Evolutionary conservation across 1,140 invertebrate genomes (phyloP).

Genomic region (Microplitis demolitor): DNA sequence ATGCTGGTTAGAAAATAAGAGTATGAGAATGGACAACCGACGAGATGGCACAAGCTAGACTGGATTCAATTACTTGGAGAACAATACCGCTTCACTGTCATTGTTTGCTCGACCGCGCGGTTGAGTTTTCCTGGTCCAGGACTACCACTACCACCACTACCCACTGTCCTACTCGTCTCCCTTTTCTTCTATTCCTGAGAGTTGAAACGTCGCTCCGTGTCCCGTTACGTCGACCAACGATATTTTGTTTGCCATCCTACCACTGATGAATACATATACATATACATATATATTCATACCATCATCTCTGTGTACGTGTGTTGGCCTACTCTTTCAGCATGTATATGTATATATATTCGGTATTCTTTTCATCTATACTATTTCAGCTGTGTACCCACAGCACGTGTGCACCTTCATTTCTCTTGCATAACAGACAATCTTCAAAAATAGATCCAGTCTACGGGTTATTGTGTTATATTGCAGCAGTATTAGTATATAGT

Average conservation of each 20-base stretch:
- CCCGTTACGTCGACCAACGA: slow-evolving; percentile 44
- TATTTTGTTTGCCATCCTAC: slow-evolving; percentile 58
- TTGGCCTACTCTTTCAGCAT: background rate
- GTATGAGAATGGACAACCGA: slow-evolving; percentile 25
- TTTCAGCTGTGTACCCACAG: slow-evolving; percentile 12
- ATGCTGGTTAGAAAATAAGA: slow-evolving; percentile 21
- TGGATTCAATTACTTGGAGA: slow-evolving; percentile 61
- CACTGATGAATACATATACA: slow-evolving; percentile 13
- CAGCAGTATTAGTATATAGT: background rate
- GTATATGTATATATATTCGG: background rate
- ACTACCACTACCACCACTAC: slow-evolving; percentile 18
- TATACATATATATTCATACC: background rate
- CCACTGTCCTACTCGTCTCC: no score
- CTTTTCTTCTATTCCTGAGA: background rate
- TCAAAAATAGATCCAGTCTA: background rate
- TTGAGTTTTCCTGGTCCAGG: slow-evolving; percentile 51
- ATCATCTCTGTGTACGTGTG: background rate
- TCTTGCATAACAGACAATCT: background rate
- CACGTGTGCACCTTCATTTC: slow-evolving; percentile 3
- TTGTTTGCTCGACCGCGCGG: slow-evolving; percentile 56
- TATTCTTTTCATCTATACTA: slow-evolving; percentile 3
- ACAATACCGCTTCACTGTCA: slow-evolving; percentile 56
- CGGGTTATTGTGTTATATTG: background rate
- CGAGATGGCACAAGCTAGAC: slow-evolving; percentile 36
- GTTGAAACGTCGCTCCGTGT: slow-evolving; percentile 41